phyloP scores from a whole-genome alignment of 2,888 invertebrate genomes.

The Coenonympha glycerion region DNA sequence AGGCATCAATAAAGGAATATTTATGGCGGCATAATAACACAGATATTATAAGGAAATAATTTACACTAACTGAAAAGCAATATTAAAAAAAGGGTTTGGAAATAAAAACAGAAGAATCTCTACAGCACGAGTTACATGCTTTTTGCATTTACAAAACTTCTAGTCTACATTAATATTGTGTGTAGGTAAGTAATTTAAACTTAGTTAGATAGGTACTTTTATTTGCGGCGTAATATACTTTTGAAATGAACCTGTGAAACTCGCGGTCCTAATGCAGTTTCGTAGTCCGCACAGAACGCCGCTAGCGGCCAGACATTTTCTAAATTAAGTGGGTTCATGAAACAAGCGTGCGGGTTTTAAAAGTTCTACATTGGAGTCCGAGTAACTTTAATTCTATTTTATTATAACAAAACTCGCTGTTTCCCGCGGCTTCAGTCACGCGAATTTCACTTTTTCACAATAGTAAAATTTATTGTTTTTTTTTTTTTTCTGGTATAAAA shows the following conservation, averaged over 20 bases:
- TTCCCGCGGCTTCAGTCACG: too few relatives aligned
- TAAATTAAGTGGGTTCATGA: slow-evolving; percentile 31
- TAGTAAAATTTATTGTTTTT: too few relatives aligned
- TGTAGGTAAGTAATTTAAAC: slow-evolving; percentile 5
- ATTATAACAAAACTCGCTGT: too few relatives aligned
- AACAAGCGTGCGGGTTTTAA: slow-evolving; percentile 30
- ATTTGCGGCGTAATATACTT: slow-evolving; percentile 10
- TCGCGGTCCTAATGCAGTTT: slow-evolving; percentile 48
- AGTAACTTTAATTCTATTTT: background rate
- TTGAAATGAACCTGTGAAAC: slow-evolving; percentile 10
- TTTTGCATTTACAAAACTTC: background rate
- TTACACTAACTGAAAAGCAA: too few relatives aligned
- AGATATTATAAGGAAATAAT: too few relatives aligned
- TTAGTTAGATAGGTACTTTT: background rate
- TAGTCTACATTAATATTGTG: background rate
- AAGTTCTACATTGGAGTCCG: background rate
- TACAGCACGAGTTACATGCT: background rate
- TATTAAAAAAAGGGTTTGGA: too few relatives aligned
- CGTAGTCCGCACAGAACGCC: slow-evolving; percentile 40
- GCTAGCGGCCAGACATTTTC: slow-evolving; percentile 35
- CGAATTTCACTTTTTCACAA: too few relatives aligned
- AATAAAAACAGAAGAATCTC: background rate
- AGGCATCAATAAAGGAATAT: too few relatives aligned
- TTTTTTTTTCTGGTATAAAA: too few relatives aligned
- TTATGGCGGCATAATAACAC: too few relatives aligned